A percentile compares a stretch with the other conserved stretches of the same genome.
Conservation (phyloP, 2,888 invertebrate genomes). For the Tipula confusa region DNA sequence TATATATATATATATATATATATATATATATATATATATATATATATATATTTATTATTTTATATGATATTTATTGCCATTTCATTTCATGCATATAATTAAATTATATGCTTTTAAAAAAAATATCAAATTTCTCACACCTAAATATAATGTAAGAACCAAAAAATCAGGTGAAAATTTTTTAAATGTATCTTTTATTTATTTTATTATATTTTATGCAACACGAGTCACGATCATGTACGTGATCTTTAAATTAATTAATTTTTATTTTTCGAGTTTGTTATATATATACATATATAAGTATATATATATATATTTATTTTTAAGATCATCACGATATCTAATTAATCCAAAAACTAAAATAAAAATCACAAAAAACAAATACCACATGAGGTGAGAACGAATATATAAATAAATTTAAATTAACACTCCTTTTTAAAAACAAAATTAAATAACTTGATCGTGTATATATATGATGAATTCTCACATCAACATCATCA, state of each 20-base stretch:
- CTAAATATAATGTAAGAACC: background rate
- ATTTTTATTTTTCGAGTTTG: background rate
- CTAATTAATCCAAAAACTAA: background rate
- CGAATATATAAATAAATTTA: conserved; percentile 5
- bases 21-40: too few species aligned
- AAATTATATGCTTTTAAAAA: too few species aligned
- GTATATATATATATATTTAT: background rate
- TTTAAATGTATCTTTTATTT: background rate
- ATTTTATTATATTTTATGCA: background rate
- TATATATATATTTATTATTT: too few species aligned
- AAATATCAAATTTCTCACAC: background rate
- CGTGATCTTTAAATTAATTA: conserved; percentile 6
- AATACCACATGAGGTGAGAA: background rate
- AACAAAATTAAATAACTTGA: background rate
- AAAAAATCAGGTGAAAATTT: background rate
- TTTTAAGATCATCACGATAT: background rate
- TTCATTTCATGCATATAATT: too few species aligned
- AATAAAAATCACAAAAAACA: background rate
- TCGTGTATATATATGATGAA: conserved; percentile 1
- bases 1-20: too few species aligned
- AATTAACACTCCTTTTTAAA: conserved; percentile 3
- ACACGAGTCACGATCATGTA: conserved; percentile 20
- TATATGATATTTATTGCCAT: too few species aligned
- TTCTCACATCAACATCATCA: conserved; percentile 12
- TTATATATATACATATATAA: background rate